Base-by-base conservation (phyloP, 2,113 vertebrate genomes). In the Lasiurus borealis region DNA sequence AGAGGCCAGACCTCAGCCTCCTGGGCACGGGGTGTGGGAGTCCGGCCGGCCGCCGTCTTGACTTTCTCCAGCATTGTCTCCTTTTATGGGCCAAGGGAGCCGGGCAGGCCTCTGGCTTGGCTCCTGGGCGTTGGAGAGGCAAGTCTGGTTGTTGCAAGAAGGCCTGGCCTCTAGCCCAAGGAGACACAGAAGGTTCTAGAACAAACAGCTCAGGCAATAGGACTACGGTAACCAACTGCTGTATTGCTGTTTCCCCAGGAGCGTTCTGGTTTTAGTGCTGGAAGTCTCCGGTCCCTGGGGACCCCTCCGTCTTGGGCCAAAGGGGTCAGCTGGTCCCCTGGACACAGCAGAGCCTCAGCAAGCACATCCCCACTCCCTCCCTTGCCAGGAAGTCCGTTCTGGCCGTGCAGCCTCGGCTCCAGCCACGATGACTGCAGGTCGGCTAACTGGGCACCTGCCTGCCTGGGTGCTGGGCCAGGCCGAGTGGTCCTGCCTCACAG, bases 21-120 rank as follows among this genome's bases (percentile, higher is more conserved):
- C 68, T 73, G 12, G 0, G 50, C 72, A 82, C 76, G 75, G 52
- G 23, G 91, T 59, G 85, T 97, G 98, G 92, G 97, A 92, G 68
- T 25, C 75, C 62, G 19, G 76, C 48, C n/a, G n/a, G n/a, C n/a
- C 52, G 2, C 15, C 0, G 0, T 40, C 83, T 57, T 69, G 23
- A 59, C 83, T 85, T 89, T 93, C 96, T 84, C 76, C 46, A 13
- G 16, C 73, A n/a, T 54, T 36, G 27, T 48, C 91, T 95, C 46
- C 68, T 96, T 85, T 90, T 85, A 95, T 76, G 72, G 44, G 78
- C 50, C 72, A 1, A n/a, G 11, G 44, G 72, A 50, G 34, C 0
- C 84, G n/a, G 80, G 29, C 23, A 84, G 64, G 76, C 83, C 52
- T 57, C 48, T 59, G 3, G 71, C 50, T 15, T 59, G 82, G 27